Percentiles rank a stretch among this genome's conserved stretches.
Conservation (phyloP, 2,113 vertebrate species). For the Scolopax mira region DNA sequence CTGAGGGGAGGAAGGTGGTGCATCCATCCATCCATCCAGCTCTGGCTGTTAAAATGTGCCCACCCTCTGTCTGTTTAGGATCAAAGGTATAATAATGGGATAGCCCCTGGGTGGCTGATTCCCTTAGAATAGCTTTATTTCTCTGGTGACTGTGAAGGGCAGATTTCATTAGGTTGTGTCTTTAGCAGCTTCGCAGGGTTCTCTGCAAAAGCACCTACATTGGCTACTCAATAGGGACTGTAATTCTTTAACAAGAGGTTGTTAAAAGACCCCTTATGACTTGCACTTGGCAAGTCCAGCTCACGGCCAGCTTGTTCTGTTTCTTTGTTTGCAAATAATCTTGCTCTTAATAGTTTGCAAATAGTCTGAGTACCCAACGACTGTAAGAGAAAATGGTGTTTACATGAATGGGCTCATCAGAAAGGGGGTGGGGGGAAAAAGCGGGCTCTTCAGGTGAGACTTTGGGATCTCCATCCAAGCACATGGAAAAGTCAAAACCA, state of each 20-base stretch:
- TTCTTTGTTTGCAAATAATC: not conserved
- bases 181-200: not conserved
- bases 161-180: not conserved
- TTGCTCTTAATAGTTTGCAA: not conserved
- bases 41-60: not conserved
- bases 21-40: not conserved
- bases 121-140: not conserved
- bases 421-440: not conserved
- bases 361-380: not conserved
- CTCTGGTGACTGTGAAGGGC: not conserved
- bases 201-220: not conserved
- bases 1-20: not conserved
- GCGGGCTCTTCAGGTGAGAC: not conserved
- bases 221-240: not conserved
- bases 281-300: not conserved
- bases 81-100: not conserved
- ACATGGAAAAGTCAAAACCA: constrained; percentile 6
- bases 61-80: not conserved
- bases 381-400: not conserved
- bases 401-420: not conserved
- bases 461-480: not conserved
- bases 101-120: not conserved
- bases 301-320: not conserved
- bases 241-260: not conserved
- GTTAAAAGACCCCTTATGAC: not conserved